These are phyloP conservation scores for Drosophila macrospina DNA, from an alignment of 2,888 invertebrate species.

Conservation along the genomic window DNA sequence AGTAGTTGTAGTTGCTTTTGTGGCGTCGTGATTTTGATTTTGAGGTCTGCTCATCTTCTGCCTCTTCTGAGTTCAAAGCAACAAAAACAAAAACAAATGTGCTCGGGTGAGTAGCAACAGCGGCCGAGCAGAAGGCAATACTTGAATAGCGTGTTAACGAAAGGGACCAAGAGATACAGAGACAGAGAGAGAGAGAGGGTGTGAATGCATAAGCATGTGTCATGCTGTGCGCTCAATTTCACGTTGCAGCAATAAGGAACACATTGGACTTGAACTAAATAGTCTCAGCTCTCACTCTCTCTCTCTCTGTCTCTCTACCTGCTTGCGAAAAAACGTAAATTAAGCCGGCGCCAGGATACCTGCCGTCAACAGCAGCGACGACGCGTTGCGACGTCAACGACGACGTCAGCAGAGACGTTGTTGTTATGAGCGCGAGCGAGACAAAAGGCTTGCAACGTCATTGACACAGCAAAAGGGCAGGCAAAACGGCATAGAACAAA, in stretches of 20 bases:
- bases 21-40: conserved; percentile 60
- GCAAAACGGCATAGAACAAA: conserved; percentile 61
- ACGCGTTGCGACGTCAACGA: conserved; percentile 24
- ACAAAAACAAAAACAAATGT: conserved; percentile 52
- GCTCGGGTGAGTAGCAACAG: conserved; percentile 62
- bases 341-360: conserved; percentile 83
- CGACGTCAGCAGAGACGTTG: conserved; percentile 19
- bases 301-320: conserved; percentile 37
- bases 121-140: conserved; percentile 13
- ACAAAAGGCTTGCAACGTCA: conserved; percentile 74
- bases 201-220: conserved; percentile 45
- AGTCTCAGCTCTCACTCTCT: conserved; percentile 17
- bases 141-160: conserved; percentile 8
- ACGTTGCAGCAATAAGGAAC: conserved; percentile 64
- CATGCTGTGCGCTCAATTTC: conserved; percentile 62
- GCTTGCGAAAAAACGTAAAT: conserved; percentile 65
- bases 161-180: conserved; percentile 19
- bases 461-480: conserved; percentile 65
- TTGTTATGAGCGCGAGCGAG: conserved; percentile 38
- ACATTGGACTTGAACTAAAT: conserved; percentile 72
- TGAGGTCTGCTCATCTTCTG: conserved; percentile 56
- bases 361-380: conserved; percentile 61
- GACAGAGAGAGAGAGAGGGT: conserved; percentile 18
- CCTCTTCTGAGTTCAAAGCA: conserved; percentile 45
- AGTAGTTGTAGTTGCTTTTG: conserved; percentile 40